Evolutionary conservation across 2,797 vertebrate genomes (phyloP).

Genomic region (Garrulus glandarius): DNA sequence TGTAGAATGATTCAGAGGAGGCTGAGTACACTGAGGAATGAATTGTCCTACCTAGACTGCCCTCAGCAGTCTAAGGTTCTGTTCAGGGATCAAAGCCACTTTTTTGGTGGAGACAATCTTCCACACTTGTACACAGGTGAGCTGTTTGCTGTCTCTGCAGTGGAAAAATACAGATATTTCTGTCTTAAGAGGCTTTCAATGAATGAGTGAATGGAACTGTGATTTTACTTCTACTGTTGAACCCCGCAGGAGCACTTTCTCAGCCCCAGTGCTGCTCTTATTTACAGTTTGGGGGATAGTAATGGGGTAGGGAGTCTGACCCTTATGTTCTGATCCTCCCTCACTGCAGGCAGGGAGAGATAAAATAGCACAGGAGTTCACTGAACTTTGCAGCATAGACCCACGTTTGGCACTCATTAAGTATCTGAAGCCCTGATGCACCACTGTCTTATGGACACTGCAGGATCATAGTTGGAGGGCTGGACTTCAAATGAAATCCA

Average conservation of each 20-base stretch:
- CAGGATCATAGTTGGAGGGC: neutral
- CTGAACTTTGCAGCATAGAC: neutral
- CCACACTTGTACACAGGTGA: neutral
- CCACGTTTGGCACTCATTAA: neutral
- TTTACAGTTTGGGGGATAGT: neutral
- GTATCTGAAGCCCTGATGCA: neutral
- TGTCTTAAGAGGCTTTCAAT: neutral
- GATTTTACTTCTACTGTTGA: neutral
- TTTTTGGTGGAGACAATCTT: neutral
- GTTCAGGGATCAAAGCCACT: neutral
- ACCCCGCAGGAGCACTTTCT: neutral
- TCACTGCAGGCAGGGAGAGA: neutral
- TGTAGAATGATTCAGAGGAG: neutral
- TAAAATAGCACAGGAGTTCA: neutral
- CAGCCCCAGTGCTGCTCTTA: neutral
- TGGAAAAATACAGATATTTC: neutral
- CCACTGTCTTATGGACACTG: neutral
- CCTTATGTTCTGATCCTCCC: neutral
- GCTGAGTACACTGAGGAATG: neutral
- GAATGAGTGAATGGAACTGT: neutral
- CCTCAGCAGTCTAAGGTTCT: neutral
- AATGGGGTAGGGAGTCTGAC: neutral
- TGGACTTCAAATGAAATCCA: neutral
- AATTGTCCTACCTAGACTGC: neutral
- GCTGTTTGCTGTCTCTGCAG: neutral